Conservation (phyloP, 2,888 invertebrate genomes). For the Monoplex corrugatus region DNA sequence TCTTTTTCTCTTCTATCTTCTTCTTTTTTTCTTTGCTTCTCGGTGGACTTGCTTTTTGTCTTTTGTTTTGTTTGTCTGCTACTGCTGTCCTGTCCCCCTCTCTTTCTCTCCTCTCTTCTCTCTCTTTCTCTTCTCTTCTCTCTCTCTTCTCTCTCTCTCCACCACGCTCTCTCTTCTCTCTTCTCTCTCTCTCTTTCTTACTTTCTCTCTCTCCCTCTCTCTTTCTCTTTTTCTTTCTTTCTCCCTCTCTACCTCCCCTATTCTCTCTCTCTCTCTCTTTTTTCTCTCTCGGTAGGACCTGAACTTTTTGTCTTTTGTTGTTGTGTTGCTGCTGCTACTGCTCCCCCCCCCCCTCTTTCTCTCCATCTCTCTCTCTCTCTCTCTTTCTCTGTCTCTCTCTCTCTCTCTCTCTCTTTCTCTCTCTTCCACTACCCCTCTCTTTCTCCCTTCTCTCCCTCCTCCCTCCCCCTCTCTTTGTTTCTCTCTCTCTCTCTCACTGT, state of each 20-base stretch:
- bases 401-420: background rate
- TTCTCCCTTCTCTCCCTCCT: background rate
- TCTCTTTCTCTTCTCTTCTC: background rate
- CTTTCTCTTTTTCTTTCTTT: background rate
- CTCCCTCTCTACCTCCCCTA: background rate
- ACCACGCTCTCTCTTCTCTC: background rate
- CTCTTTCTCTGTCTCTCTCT: background rate
- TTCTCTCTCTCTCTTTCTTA: conserved; percentile 26
- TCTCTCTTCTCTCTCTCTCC: background rate
- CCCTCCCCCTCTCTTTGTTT: background rate
- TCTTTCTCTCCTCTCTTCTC: too few relatives aligned
- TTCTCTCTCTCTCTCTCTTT: too few relatives aligned
- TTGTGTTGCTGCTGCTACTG: too few relatives aligned
- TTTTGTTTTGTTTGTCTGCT: too few relatives aligned
- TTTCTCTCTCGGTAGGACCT: background rate
- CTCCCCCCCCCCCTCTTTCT: conserved; percentile 5
- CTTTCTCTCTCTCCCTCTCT: conserved; percentile 26
- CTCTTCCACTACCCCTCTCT: background rate
- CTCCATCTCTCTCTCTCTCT: too few relatives aligned
- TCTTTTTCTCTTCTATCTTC: too few relatives aligned
- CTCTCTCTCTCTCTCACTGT: background rate
- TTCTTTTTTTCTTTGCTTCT: too few relatives aligned
- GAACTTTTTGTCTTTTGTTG: too few relatives aligned
- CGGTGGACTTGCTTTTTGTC: too few relatives aligned
- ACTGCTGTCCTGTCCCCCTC: too few relatives aligned